phyloP scores from a whole-genome alignment of 2,797 vertebrate species.

The Peromyscus aztecus region DNA sequence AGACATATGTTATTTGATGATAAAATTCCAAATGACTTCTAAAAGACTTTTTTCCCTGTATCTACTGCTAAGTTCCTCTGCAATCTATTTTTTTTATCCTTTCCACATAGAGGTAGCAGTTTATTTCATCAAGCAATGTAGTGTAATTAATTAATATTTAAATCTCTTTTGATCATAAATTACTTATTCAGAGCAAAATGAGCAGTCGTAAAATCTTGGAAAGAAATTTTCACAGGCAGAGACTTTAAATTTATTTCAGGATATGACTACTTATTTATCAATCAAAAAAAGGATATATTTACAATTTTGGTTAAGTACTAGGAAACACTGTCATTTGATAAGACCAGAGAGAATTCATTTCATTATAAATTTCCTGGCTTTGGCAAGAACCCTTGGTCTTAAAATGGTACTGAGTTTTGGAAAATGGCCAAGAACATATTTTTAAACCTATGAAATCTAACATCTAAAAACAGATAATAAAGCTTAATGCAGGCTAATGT shows the following conservation, averaged over 20 bases:
- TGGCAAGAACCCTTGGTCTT: constrained; percentile 60
- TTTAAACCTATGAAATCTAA: constrained; percentile 65
- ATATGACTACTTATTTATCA: constrained; percentile 64
- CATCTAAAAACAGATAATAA: constrained; percentile 66
- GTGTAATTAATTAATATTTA: constrained; percentile 63
- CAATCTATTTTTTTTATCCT: not conserved
- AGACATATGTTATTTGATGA: constrained; percentile 54
- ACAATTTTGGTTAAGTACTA: constrained; percentile 52
- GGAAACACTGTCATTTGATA: constrained; percentile 65
- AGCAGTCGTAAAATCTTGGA: constrained; percentile 52
- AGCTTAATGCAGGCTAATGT: constrained; percentile 62
- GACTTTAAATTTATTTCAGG: constrained; percentile 62
- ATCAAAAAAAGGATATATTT: constrained; percentile 60
- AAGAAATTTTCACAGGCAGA: constrained; percentile 62
- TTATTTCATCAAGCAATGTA: constrained; percentile 14
- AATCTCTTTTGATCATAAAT: constrained; percentile 40
- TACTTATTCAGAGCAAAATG: constrained; percentile 61
- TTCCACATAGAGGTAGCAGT: not conserved
- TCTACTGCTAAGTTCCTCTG: not conserved
- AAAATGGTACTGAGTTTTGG: constrained; percentile 68
- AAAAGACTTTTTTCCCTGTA: not conserved
- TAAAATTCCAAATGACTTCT: constrained; percentile 31
- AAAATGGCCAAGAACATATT: constrained; percentile 69
- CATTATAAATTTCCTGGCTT: constrained; percentile 60
- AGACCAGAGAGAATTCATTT: constrained; percentile 38